Evolutionary conservation across 2,113 vertebrate species (phyloP), one percentile per base, ranked within the genome.

Genomic region (Corvus moneduloides): DNA sequence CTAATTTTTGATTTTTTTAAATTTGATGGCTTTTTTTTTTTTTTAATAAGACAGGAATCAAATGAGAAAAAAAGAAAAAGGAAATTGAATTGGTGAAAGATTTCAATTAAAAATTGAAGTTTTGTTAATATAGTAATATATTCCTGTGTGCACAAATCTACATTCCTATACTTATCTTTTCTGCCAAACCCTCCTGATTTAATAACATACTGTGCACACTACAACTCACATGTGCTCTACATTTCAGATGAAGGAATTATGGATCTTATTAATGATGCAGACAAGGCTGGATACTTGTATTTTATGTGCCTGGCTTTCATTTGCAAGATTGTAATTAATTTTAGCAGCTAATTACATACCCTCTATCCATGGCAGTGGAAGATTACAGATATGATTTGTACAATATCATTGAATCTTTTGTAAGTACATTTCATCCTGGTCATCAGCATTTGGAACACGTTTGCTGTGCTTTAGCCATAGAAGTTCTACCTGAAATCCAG

Each of bases 271-370:
- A 94, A 95, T 30, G 89, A 69, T 23, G n/a, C 59, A 91, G 87
- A 94, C 78, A 91, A 89, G 67, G 66, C 44, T 77, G 62, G 62
- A 41, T 83, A 87, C 44, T 67, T 28, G 23, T 46, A 63, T 84
- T 94, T 96, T 91, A 91, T 69, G 74, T 54, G 75, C 72, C 59
- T 72, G 84, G 64, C 43, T 93, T 95, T 90, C 75, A 71, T 75
- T 81, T 54, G 51, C 13, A 89, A 82, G 59, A 75, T 8, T 84
- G 33, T 39, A 93, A 93, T 96, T 95, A 94, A 91, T 96, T 97
- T 96, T 86, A 91, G 84, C 73, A 91, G 46, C 22, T 93, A 87
- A 94, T 94, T 96, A 59, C 51, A 41, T 48, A 84, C 19, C 19
- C 20, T 71, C 55, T 24, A 55, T 77, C 51, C 69, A 39, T 7